Evolutionary conservation across 2,113 vertebrate genomes (phyloP).

Genomic region (Cromileptes altivelis): DNA sequence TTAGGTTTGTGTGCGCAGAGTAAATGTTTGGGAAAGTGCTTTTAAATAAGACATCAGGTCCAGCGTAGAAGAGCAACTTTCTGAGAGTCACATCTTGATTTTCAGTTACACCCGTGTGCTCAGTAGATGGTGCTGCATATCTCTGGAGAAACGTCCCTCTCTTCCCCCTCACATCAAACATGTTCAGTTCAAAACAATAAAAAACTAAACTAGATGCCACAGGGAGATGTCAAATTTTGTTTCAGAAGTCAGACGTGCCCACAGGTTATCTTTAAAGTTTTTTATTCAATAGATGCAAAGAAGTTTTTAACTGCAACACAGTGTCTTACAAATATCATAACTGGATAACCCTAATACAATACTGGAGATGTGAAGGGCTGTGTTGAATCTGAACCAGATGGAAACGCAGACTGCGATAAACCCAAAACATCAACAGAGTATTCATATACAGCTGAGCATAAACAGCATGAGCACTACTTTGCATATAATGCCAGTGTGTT

Average conservation of each 20-base stretch:
- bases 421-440: conserved; percentile 6
- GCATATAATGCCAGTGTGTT: conserved; percentile 49
- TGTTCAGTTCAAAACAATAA: neutral
- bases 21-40: neutral
- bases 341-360: conserved; percentile 2
- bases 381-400: conserved; percentile 6
- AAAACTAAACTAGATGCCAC: neutral
- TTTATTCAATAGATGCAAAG: conserved; percentile 62
- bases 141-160: neutral
- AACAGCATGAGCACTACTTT: conserved; percentile 31
- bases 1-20: neutral
- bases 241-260: conserved; percentile 1
- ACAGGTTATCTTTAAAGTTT: conserved; percentile 3
- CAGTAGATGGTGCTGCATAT: conserved; percentile 58
- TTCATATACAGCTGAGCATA: conserved; percentile 1
- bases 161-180: neutral
- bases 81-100: neutral
- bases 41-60: neutral
- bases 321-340: conserved; percentile 21
- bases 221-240: neutral
- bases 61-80: neutral
- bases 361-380: neutral
- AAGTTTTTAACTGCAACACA: conserved; percentile 1
- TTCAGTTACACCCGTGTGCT: conserved; percentile 14
- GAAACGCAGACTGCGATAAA: conserved; percentile 10